Evolutionary conservation across 2,113 vertebrate genomes (phyloP).

Genomic region (Balaenoptera acutorostrata): DNA sequence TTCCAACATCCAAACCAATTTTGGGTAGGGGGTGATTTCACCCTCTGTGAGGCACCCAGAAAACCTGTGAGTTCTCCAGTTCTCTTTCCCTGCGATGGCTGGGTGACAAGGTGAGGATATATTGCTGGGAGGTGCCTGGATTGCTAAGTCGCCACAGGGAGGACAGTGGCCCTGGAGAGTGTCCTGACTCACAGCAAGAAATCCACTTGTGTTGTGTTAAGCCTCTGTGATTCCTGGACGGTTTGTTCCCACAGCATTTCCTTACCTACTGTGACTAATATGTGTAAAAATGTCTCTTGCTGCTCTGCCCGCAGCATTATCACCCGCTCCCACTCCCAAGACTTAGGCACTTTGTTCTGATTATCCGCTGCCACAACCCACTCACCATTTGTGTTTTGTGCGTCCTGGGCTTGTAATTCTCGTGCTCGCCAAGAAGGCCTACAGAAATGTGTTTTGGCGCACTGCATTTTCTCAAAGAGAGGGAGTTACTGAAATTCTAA

Average conservation of each 20-base stretch:
- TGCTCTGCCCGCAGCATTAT: not conserved
- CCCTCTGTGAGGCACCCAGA: not conserved
- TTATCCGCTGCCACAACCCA: not conserved
- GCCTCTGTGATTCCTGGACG: not conserved
- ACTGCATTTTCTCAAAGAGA: not conserved
- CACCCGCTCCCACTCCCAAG: not conserved
- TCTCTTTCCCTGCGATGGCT: not conserved
- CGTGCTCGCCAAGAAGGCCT: not conserved
- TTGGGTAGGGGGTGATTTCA: not conserved
- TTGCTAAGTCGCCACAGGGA: not conserved
- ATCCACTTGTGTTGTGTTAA: not conserved
- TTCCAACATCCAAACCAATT: not conserved
- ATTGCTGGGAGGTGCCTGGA: not conserved
- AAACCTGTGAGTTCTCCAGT: not conserved
- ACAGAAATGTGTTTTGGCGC: not conserved
- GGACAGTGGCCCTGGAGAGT: not conserved
- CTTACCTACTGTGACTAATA: not conserved
- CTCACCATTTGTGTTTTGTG: accelerated
- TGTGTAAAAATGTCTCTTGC: not conserved
- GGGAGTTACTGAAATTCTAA: not conserved
- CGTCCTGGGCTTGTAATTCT: not conserved
- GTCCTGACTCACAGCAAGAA: not conserved
- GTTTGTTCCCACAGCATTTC: not conserved
- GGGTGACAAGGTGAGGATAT: not conserved
- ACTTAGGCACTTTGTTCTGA: not conserved